A percentile compares a stretch with the other conserved stretches of the same genome.
Evolutionary conservation across 2,113 vertebrate species (phyloP).

Genomic region (Lanius ludovicianus): DNA sequence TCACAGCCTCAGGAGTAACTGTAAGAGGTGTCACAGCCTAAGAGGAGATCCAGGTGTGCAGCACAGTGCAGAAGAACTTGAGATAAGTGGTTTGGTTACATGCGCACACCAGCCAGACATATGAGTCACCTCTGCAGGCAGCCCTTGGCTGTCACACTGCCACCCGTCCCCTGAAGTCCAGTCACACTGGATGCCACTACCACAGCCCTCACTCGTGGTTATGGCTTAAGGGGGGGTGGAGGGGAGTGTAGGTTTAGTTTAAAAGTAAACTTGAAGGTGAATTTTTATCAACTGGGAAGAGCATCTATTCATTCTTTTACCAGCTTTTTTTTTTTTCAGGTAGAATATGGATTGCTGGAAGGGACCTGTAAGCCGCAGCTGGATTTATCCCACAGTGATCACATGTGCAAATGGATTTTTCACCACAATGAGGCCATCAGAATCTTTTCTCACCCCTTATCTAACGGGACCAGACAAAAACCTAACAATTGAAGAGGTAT

Average conservation of each 20-base stretch:
- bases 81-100: background rate
- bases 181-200: background rate
- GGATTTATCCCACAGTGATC: conserved; percentile 84
- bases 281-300: background rate
- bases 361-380: conserved; percentile 49
- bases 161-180: background rate
- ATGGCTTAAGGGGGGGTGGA: background rate
- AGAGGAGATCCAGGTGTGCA: background rate
- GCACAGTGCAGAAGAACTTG: background rate
- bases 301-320: background rate
- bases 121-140: background rate
- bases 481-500: conserved; percentile 84
- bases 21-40: background rate
- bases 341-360: conserved; percentile 73
- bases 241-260: background rate
- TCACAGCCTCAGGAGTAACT: background rate
- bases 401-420: conserved; percentile 90
- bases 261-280: background rate
- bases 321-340: background rate
- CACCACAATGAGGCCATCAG: conserved; percentile 84
- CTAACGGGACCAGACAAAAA: conserved; percentile 88
- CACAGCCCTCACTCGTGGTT: background rate
- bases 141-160: background rate
- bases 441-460: conserved; percentile 85
- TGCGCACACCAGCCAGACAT: background rate